These are phyloP conservation scores for Hippocampus barbouri DNA, from an alignment of 2,113 vertebrate species.

Conservation along the genomic window DNA sequence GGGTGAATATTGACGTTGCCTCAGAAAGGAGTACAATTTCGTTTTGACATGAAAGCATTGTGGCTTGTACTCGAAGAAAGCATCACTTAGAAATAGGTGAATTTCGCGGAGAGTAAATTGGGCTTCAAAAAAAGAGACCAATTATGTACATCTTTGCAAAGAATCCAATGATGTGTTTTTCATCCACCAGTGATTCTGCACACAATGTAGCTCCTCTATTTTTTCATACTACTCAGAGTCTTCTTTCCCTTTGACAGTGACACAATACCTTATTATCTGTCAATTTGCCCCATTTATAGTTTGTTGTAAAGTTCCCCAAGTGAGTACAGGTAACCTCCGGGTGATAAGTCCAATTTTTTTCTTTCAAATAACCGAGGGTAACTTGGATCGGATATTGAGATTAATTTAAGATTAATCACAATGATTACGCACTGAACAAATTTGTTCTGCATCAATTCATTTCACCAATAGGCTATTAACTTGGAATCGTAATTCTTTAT, in stretches of 20 bases:
- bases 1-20: conserved; percentile 7
- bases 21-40: not conserved
- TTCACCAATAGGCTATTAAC: not conserved
- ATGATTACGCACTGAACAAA: conserved; percentile 6
- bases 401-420: conserved; percentile 24
- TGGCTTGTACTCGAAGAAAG: conserved; percentile 37
- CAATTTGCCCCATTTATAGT: conserved; percentile 40
- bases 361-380: conserved; percentile 3
- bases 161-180: conserved; percentile 57
- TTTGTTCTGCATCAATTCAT: conserved; percentile 5
- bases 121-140: conserved; percentile 31
- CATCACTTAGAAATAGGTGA: conserved; percentile 43
- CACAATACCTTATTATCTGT: conserved; percentile 44
- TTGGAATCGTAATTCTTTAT: not conserved
- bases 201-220: conserved; percentile 52
- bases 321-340: conserved; percentile 22
- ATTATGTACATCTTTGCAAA: conserved; percentile 34
- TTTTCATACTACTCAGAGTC: conserved; percentile 48
- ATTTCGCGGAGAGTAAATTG: conserved; percentile 52
- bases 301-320: conserved; percentile 34
- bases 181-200: conserved; percentile 48
- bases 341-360: conserved; percentile 34
- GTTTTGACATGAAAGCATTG: conserved; percentile 19
- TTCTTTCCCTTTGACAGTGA: conserved; percentile 29
- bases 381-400: conserved; percentile 1